phyloP scores from a whole-genome alignment of 2,113 vertebrate species.

The Antidorcas marsupialis region DNA sequence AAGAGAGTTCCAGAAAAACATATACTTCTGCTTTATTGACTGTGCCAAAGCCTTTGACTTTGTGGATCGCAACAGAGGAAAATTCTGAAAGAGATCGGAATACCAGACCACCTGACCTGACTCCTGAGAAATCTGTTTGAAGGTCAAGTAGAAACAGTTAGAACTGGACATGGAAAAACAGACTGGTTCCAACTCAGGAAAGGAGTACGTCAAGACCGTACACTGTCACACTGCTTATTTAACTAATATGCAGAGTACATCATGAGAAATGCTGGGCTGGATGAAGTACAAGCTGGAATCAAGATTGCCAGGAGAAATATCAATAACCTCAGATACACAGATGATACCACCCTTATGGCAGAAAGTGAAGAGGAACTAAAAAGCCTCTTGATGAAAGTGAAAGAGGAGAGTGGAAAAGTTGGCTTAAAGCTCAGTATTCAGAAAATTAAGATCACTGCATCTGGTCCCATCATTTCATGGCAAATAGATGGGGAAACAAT shows the following conservation, averaged over 20 bases:
- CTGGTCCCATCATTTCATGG: background rate
- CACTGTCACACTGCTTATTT: background rate
- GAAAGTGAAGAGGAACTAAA: background rate
- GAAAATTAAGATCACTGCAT: background rate
- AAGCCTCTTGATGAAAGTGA: background rate
- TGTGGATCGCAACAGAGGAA: background rate
- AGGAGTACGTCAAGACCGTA: background rate
- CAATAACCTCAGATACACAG: background rate
- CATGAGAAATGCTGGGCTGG: background rate
- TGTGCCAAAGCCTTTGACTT: background rate
- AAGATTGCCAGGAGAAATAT: background rate
- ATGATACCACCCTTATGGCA: background rate
- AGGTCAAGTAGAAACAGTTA: background rate
- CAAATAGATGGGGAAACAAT: background rate
- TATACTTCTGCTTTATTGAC: background rate
- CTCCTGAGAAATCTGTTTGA: background rate
- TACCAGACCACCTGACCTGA: background rate
- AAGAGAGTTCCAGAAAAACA: background rate
- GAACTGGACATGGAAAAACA: background rate
- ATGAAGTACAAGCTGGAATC: background rate
- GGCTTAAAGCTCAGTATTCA: background rate
- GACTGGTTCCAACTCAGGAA: background rate
- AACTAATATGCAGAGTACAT: background rate
- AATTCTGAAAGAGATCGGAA: background rate
- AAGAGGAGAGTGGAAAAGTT: background rate